Conservation (phyloP, 2,113 vertebrate genomes). For the Papio anubis region DNA sequence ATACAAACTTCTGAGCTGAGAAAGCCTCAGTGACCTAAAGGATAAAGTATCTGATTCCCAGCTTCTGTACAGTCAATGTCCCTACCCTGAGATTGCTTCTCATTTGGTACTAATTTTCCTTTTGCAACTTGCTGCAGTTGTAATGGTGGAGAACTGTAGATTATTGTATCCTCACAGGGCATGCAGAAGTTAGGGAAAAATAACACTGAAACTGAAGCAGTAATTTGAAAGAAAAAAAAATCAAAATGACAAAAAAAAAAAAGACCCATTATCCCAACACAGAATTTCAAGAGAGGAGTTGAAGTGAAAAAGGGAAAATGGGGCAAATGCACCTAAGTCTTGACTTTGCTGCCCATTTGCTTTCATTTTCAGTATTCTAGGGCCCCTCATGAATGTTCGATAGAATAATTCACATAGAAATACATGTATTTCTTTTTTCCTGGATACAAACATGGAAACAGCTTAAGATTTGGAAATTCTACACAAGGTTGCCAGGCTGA, state of each 20-base stretch:
- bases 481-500: neutral
- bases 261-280: neutral
- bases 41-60: neutral
- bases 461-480: neutral
- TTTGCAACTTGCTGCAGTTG: neutral
- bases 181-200: neutral
- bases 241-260: neutral
- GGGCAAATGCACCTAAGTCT: neutral
- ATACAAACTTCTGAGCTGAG: neutral
- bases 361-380: neutral
- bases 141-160: neutral
- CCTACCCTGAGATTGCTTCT: neutral
- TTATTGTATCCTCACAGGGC: neutral
- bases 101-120: neutral
- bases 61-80: neutral
- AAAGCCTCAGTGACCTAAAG: neutral
- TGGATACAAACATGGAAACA: neutral
- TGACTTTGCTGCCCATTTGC: neutral
- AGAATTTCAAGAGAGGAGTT: neutral
- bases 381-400: neutral
- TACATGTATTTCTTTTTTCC: neutral
- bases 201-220: neutral
- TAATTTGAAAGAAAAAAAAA: neutral
- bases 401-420: neutral
- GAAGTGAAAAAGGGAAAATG: neutral